Base-by-base conservation (phyloP, 1,140 invertebrate species). In the Berghia stephanieae region DNA sequence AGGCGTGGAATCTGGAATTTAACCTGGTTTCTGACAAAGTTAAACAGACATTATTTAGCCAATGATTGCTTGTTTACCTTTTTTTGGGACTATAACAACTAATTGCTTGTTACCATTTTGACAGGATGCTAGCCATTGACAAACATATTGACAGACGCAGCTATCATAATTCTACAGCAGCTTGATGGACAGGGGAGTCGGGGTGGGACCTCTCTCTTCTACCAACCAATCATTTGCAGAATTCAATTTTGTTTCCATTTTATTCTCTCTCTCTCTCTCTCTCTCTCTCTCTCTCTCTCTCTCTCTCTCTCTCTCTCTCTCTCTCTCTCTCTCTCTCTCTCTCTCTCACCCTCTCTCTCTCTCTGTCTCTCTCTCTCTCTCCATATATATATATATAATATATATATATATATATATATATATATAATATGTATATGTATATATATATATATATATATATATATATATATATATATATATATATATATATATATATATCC, bases 401-500 rank as follows among this genome's bases (percentile, higher is more conserved):
- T 43, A 43, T 70, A 13, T 70, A 34, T 3, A 5, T 40, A 13
- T 21, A 27, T 42, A 13, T 4, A 3, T 42, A 21, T 16, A 10
- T 70, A 21, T 21, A 21, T 6, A 31, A 34, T 10, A 16, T 16
- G 10, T 18, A 24, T 16, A 43, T 10, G 38, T 44, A 44, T 24
- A 71, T 44, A 71, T 42, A 44, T 71, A 60, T 60, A 60, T 60
- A 60, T 60, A 60, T 60, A 60, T 60, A 60, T 60, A 60, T 60
- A 60, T 60, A 60, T 60, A 60, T 60, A 60, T 60, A 60, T 60
- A 60, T 60, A 60, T 60, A 13, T 60, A 60, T 24, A 60, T 60
- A 60, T 60, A 60, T 60, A 60, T 60, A 60, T 60, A 60, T 60
- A 60, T 60, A 60, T 24, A 60, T 24, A 60, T 24, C 21, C 31